phyloP scores from a whole-genome alignment of 1,140 invertebrate genomes.

The Galleria mellonella region DNA sequence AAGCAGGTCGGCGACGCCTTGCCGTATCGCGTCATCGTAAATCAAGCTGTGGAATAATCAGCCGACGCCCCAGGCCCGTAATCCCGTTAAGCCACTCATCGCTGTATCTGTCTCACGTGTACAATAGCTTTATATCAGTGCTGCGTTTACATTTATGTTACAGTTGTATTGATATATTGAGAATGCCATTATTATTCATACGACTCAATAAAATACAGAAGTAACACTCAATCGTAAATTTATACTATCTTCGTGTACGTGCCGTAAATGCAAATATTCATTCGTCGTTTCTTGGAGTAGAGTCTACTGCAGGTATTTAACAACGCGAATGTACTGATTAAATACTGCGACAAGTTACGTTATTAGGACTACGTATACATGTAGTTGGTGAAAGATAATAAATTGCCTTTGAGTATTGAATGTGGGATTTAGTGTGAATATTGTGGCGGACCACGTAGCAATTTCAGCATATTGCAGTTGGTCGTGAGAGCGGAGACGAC shows the following conservation, averaged over 20 bases:
- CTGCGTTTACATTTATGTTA: constrained; percentile 22
- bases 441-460: constrained; percentile 30
- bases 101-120: constrained; percentile 53
- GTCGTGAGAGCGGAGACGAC: constrained; percentile 20
- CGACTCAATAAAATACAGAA: constrained; percentile 43
- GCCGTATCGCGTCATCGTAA: constrained; percentile 64
- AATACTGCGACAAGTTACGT: no score
- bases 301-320: neutral
- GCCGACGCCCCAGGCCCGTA: constrained; percentile 44
- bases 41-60: constrained; percentile 67
- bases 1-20: constrained; percentile 38
- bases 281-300: neutral
- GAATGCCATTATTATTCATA: constrained; percentile 36
- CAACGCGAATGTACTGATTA: no score
- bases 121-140: constrained; percentile 49
- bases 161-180: constrained; percentile 26
- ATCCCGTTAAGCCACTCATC: constrained; percentile 58
- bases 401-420: constrained; percentile 1
- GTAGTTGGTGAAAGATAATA: neutral
- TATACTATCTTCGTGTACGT: constrained; percentile 53
- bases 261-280: constrained; percentile 29
- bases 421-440: constrained; percentile 7
- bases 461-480: constrained; percentile 49
- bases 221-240: constrained; percentile 49
- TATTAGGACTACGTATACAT: no score